Conservation (phyloP, 2,797 vertebrate genomes). For the Scleropages formosus region DNA sequence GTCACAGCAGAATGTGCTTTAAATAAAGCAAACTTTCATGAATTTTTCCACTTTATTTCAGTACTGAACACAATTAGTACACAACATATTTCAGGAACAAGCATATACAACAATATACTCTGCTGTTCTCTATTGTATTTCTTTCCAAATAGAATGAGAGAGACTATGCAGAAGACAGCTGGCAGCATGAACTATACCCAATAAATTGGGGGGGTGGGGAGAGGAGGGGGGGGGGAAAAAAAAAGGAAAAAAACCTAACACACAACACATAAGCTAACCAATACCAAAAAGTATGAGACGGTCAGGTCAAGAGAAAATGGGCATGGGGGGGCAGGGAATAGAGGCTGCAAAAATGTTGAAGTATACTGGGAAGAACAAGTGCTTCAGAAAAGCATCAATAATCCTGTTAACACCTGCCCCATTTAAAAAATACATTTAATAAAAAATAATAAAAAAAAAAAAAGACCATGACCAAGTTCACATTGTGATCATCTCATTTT, state of each 20-base stretch:
- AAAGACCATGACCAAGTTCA: background rate
- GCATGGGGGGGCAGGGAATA: no score
- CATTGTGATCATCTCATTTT: conserved; percentile 9
- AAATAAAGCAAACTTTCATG: background rate
- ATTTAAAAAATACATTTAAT: background rate
- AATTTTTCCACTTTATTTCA: conserved; percentile 4
- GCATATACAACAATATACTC: background rate
- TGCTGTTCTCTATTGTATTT: background rate
- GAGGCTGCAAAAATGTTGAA: background rate
- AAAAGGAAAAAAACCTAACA: conserved; percentile 1
- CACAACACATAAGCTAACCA: background rate
- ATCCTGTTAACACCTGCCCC: background rate
- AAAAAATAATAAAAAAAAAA: no score
- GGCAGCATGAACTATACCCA: background rate
- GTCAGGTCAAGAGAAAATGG: no score
- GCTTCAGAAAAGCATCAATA: background rate
- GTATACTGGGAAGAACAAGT: background rate
- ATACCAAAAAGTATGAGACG: conserved; percentile 3
- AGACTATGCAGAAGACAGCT: conserved; percentile 2
- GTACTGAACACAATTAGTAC: background rate
- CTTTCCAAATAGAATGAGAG: background rate
- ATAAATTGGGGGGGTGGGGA: no score
- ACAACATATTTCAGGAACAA: conserved; percentile 10
- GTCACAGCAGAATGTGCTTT: background rate
- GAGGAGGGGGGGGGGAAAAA: no score